These are phyloP conservation scores for Mallateleia sp. DNA, from an alignment of 2,888 invertebrate species.

Conservation along the genomic window DNA sequence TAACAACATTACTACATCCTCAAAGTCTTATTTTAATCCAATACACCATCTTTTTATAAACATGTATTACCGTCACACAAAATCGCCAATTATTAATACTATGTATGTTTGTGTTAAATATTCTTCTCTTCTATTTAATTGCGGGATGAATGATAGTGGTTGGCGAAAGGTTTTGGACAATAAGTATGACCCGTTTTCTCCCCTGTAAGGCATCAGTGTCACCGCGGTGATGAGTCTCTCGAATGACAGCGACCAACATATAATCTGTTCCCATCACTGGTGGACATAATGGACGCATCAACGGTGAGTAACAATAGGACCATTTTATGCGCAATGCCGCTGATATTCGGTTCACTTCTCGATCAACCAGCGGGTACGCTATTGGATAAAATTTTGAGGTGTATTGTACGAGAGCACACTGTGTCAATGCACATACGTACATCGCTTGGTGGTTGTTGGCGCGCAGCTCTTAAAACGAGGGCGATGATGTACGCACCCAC, in stretches of 20 bases:
- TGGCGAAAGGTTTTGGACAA: slow-evolving; percentile 83
- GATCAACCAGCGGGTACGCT: slow-evolving; percentile 22
- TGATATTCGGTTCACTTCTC: slow-evolving; percentile 45
- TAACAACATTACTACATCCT: too few relatives aligned
- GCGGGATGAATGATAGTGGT: slow-evolving; percentile 57
- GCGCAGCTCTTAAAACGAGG: slow-evolving; percentile 64
- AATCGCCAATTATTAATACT: slow-evolving; percentile 8
- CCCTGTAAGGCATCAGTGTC: slow-evolving; percentile 79
- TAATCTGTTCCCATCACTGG: slow-evolving; percentile 82
- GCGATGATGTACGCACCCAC: slow-evolving; percentile 67
- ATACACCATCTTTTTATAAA: too few relatives aligned
- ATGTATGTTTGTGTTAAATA: slow-evolving; percentile 46
- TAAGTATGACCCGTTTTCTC: slow-evolving; percentile 81
- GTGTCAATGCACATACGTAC: slow-evolving; percentile 7
- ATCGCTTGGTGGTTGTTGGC: slow-evolving; percentile 45
- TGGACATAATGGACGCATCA: slow-evolving; percentile 82
- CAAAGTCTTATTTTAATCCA: too few relatives aligned
- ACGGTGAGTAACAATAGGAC: slow-evolving; percentile 79
- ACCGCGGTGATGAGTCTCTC: slow-evolving; percentile 80
- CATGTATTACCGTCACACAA: neutral
- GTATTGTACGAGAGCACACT: slow-evolving; percentile 8
- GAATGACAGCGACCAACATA: slow-evolving; percentile 81
- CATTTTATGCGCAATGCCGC: slow-evolving; percentile 67
- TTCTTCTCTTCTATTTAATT: slow-evolving; percentile 43
- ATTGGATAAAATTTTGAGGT: slow-evolving; percentile 44